These are phyloP conservation scores for Cyrtodaria siliqua DNA, from an alignment of 2,888 invertebrate genomes.

Conservation along the genomic window DNA sequence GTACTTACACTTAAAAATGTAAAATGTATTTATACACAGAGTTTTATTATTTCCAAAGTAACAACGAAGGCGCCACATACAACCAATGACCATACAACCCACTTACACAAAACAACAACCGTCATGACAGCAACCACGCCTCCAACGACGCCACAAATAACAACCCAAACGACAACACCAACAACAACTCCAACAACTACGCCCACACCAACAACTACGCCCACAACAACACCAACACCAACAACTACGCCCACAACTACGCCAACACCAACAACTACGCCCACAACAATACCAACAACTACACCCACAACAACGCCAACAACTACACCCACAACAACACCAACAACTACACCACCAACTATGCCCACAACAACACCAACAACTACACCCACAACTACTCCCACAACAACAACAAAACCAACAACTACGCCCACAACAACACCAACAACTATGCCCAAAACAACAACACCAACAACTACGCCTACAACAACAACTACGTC, in stretches of 20 bases:
- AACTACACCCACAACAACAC: neutral
- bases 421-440: slow-evolving; percentile 1
- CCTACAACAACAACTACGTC: no score
- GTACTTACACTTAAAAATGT: no score
- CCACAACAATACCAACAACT: slow-evolving; percentile 4
- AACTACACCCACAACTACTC: slow-evolving; percentile 2
- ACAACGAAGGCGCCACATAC: no score
- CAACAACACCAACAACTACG: no score
- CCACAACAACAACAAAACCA: neutral
- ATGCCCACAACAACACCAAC: neutral
- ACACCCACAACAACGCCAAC: slow-evolving; percentile 7
- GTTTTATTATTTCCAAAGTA: no score
- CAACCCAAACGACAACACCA: slow-evolving; percentile 11
- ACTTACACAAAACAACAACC: slow-evolving; percentile 16
- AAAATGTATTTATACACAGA: no score
- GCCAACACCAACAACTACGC: slow-evolving; percentile 1
- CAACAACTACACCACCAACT: neutral
- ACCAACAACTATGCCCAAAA: neutral
- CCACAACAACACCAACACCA: slow-evolving; percentile 9
- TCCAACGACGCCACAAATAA: slow-evolving; percentile 6
- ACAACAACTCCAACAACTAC: slow-evolving; percentile 9
- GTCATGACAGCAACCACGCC: slow-evolving; percentile 12
- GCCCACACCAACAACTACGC: neutral
- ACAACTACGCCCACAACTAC: slow-evolving; percentile 14
- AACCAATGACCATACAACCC: no score